These are phyloP conservation scores for Peromyscus leucopus DNA, from an alignment of 2,113 vertebrate genomes.

Conservation along the genomic window DNA sequence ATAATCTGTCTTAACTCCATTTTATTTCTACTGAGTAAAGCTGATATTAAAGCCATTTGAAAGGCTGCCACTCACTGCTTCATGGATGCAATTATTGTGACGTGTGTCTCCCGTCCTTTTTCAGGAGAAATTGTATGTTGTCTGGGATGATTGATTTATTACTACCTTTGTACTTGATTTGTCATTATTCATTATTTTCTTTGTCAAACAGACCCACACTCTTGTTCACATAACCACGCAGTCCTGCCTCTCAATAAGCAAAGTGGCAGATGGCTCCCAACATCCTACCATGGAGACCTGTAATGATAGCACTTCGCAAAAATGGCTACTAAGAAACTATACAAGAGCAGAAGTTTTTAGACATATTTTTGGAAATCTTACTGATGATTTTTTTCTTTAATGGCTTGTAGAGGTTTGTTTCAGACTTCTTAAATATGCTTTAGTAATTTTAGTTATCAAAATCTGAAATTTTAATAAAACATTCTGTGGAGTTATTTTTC, in stretches of 20 bases:
- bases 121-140: conserved; percentile 70
- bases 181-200: conserved; percentile 78
- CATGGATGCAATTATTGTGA: conserved; percentile 62
- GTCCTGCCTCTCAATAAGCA: conserved; percentile 95
- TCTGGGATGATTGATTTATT: conserved; percentile 64
- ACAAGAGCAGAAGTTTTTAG: conserved; percentile 92
- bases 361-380: conserved; percentile 93
- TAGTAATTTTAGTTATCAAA: conserved; percentile 36
- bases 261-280: conserved; percentile 90
- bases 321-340: conserved; percentile 93
- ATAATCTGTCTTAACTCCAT: conserved; percentile 20
- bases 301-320: conserved; percentile 89
- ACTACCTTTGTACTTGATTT: conserved; percentile 43
- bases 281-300: conserved; percentile 94
- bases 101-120: conserved; percentile 14
- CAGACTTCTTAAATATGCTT: neutral
- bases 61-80: neutral
- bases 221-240: conserved; percentile 96
- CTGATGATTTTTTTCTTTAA: conserved; percentile 95
- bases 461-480: conserved; percentile 17
- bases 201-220: conserved; percentile 91
- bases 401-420: conserved; percentile 80
- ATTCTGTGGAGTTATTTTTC: neutral
- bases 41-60: neutral
- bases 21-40: neutral